Base-by-base conservation (phyloP, 1,140 invertebrate genomes). In the Penaeus indicus region DNA sequence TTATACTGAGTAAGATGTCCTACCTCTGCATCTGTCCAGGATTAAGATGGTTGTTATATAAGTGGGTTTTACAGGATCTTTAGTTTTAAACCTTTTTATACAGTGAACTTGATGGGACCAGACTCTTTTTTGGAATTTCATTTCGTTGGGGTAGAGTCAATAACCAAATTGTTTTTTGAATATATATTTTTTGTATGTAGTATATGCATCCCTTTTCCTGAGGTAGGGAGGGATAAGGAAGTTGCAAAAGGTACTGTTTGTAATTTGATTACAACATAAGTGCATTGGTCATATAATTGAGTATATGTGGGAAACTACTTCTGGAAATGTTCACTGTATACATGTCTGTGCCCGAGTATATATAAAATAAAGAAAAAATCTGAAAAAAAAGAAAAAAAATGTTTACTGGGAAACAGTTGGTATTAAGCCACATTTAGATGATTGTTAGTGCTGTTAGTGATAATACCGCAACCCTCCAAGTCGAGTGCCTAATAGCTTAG, bases 401-500 rank as follows among this genome's bases (percentile, higher is more conserved):
- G 7, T 42, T 42, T 42, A 60, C 27, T 80, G 54, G 38, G 47
- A 80, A n/a, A 84, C 64, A 69, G 62, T 84, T 47, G 32, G 27
- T 84, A 25, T 72, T 69, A 47, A 47, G 69, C 63, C 82, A 84
- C 18, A n/a, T 42, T n/a, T 16, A 60, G 61, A 80, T 60, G 21
- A 60, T 72, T 60, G 38, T 80, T 72, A 75, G 83, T 72, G 61
- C 67, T 84, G 83, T 60, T 77, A 77, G 84, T 85, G 60, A 86
- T 47, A 32, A 61, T 86, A 86, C 85, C 63, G 60, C 27, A 86
- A 81, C 85, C 85, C 85, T 86, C 85, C 85, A 86, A 67, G 63
- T 80, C 47, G 77, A 86, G 85, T 86, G 85, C 85, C 85, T 86
- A 77, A 77, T 86, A 86, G 85, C 60, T 86, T 86, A 86, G 85